phyloP scores from a whole-genome alignment of 2,797 vertebrate species.

The Anguilla megastoma region DNA sequence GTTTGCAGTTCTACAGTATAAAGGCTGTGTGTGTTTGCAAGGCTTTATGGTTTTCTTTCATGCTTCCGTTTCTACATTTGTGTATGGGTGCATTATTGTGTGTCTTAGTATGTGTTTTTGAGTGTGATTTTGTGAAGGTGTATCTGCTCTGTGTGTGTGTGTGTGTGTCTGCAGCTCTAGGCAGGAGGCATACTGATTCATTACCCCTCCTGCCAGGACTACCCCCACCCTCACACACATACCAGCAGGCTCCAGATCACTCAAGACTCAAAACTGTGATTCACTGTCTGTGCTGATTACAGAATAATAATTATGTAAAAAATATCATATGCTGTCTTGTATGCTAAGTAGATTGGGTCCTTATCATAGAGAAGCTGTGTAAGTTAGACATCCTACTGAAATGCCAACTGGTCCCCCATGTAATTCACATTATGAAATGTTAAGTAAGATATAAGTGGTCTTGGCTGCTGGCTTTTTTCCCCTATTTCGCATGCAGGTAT shows the following conservation, averaged over 20 bases:
- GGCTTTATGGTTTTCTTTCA: background rate
- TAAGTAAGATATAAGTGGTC: background rate
- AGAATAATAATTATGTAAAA: background rate
- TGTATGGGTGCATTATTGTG: background rate
- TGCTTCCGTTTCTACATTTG: constrained; percentile 1
- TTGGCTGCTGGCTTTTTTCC: background rate
- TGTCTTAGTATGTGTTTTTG: background rate
- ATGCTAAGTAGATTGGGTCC: background rate
- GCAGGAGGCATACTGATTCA: constrained; percentile 64
- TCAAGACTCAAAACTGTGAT: background rate
- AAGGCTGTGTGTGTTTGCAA: background rate
- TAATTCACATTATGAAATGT: background rate
- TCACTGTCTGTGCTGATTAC: background rate
- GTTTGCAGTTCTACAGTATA: background rate
- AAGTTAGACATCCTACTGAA: background rate
- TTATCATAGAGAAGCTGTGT: background rate
- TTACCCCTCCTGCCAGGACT: constrained; percentile 54
- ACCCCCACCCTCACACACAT: constrained; percentile 40
- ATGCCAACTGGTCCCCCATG: background rate
- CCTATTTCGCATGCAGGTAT: background rate
- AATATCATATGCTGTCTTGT: background rate
- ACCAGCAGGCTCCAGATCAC: background rate
- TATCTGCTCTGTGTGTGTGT: constrained; percentile 17
- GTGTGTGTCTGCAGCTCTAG: background rate
- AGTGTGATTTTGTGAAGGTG: constrained; percentile 6